Conservation (phyloP, 2,113 vertebrate species). For the Equus przewalskii region DNA sequence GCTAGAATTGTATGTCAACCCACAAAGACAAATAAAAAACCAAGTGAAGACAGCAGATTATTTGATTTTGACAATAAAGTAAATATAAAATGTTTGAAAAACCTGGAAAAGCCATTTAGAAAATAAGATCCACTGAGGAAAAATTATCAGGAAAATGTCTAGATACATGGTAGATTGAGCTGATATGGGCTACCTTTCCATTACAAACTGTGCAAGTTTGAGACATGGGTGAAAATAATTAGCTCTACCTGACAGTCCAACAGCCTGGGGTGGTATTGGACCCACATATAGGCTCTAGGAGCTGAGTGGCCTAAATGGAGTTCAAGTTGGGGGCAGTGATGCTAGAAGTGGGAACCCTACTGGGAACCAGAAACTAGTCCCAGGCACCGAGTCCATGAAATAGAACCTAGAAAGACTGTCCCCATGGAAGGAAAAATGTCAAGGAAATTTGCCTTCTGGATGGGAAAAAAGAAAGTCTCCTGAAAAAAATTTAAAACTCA, state of each 20-base stretch:
- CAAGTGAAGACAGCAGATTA: not conserved
- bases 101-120: not conserved
- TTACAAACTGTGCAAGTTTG: not conserved
- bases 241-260: not conserved
- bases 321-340: not conserved
- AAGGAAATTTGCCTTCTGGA: not conserved
- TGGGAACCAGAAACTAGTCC: not conserved
- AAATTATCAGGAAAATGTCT: not conserved
- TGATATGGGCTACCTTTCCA: not conserved
- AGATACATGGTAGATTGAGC: not conserved
- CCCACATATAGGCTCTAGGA: not conserved
- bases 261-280: not conserved
- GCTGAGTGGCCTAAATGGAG: not conserved
- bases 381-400: not conserved
- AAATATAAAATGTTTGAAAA: constrained; percentile 4
- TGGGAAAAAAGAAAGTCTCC: not conserved
- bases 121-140: not conserved
- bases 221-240: not conserved
- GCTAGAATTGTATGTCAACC: not conserved
- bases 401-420: not conserved
- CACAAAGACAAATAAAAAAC: not conserved
- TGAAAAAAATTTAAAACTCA: not conserved
- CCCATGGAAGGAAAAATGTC: not conserved
- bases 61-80: not conserved
- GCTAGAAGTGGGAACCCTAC: not conserved